Evolutionary conservation across 2,113 vertebrate species (phyloP), one percentile per base, ranked within the genome.

Genomic region (Corythornis vintsioides): DNA sequence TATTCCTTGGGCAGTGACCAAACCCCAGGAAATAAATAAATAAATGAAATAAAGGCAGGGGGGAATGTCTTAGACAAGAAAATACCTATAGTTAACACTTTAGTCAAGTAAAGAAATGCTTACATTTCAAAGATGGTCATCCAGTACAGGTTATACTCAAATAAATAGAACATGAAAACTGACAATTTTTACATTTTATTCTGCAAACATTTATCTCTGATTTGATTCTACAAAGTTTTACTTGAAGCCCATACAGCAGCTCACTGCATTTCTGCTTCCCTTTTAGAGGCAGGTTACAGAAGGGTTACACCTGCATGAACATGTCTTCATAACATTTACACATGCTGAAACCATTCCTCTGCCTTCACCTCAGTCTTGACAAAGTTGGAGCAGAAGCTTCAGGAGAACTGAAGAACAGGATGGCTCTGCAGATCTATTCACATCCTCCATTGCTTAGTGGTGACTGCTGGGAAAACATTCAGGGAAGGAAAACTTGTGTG

Each of bases 1-100:
- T 95, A 90, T 86, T 83, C 83, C 86, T 86, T 94, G n/a, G 72
- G 29, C 52, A 81, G 40, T 84, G 77, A 90, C 71, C 73, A 90
- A 83, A 90, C 31, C 29, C 66, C 82, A 65, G 53, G 29, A 55
- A 38, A 40, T 0, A 4, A 21, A n/a, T 33, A 0, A 2, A 40
- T 0, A 4, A 21, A n/a, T 33, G 0, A 2, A 52, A 52, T 14
- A 26, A 26, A 11, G 19, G n/a, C 8, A 3, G 17, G 8, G 56
- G 13, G 20, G 20, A 1, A 55, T 24, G 42, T 48, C 47, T 48
- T 22, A 48, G 31, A 13, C 59, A 42, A 67, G 26, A 74, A 92
- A 52, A 83, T 53, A 43, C 48, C 70, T 88, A 14, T n/a, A 4
- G 28, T 90, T 92, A 92, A 93, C 50, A 40, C 57, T 80, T 90